Base-by-base conservation (phyloP, 1,140 invertebrate species). In the Megalopta genalis region DNA sequence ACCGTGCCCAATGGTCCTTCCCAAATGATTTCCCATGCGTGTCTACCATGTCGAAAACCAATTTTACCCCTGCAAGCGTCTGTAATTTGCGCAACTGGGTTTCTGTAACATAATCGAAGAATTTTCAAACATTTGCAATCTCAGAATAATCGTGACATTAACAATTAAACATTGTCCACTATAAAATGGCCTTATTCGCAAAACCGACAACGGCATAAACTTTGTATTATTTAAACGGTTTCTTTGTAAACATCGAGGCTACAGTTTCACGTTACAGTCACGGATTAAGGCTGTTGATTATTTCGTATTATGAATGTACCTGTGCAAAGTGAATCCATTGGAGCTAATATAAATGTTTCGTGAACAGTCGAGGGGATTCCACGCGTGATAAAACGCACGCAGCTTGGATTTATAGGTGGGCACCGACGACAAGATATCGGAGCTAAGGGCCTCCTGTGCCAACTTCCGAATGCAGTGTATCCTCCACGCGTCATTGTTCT, bases 21-120 rank as follows among this genome's bases (percentile, higher is more conserved):
- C 99, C 99, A 99, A 90, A 99, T 98, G 0, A 99, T 97, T 94
- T 99, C 98, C 98, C 98, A 99, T 6, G 98, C 97, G 94, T 99
- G 99, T 83, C 98, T 95, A 9, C 99, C 99, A 90, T 96, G 95
- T 82, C 95, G 94, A 90, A 99, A 99, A 1, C 99, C 97, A 88
- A 99, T 97, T 95, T 99, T 99, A 18, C 97, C 97, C 90, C 98
- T 94, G 71, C 98, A 97, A 46, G 97, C 98, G 94, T 99, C 99
- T 72, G 99, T 99, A 93, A 98, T 99, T 93, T 99, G 99, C 42
- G 99, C 99, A 39, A 99, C 97, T 49, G 99, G 99, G 93, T 99
- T 99, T 90, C 95, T 95, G 80, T 21, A 83, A 86, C 23, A 74
- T 16, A 59, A 23, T 21, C 9, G 60, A 4, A 23, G 25, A 14